Base-by-base conservation (phyloP, 1,140 invertebrate species). In the Samia ricini region DNA sequence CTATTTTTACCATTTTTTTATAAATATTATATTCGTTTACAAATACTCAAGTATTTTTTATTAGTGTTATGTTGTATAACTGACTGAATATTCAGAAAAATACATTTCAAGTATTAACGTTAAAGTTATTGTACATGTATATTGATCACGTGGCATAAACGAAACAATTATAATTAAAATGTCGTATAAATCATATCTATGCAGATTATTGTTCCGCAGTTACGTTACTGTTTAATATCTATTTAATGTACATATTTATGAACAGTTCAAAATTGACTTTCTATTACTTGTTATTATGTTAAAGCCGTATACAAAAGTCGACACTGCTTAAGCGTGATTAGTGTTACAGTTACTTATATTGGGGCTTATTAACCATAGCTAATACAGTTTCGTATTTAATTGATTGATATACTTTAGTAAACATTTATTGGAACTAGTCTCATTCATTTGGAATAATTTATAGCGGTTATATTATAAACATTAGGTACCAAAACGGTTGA, bases 201-300 rank as follows among this genome's bases (percentile, higher is more conserved):
- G 15, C 33, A 36, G 33, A 36, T 36, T 5, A 50, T 50, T 50
- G 6, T 6, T 20, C 48, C 48, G 8, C 19, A 50, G 48, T 50
- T 50, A 15, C 48, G 19, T 18, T 50, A 50, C 48, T 50, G 48
- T 50, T 20, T 15, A 5, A 20, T 50, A 7, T 50, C 20, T 52
- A 12, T 52, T 4, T 21, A 52, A 12, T 19, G 50, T 12, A 21
- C 15, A 10, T 21, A 52, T 4, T 55, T 42, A 52, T 64, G 58
- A 83, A 83, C 80, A 73, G 78, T 83, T 77, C 76, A 70, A 85
- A 79, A 81, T 76, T 69, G 73, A 68, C 74, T 74, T 66, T 76
- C 81, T 74, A 81, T 82, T 73, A 77, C 64, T 56, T 72, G 71
- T 75, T 73, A 77, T 76, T 79, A 74, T 81, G 71, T 72, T 69